phyloP scores from a whole-genome alignment of 2,113 vertebrate species.

The Neodon shergylaensis region DNA sequence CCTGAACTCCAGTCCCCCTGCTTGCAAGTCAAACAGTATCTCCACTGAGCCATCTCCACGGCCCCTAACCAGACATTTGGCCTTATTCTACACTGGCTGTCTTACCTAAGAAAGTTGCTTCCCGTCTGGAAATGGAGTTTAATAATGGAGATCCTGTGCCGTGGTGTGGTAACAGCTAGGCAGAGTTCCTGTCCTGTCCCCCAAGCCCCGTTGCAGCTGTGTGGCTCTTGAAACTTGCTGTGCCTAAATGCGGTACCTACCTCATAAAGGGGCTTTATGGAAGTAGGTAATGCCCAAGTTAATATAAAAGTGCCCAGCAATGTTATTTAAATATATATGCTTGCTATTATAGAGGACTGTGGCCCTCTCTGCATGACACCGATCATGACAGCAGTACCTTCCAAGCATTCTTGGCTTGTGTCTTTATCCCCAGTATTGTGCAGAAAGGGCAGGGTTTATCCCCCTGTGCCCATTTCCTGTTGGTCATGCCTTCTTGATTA shows the following conservation, averaged over 20 bases:
- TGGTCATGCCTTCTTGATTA: neutral
- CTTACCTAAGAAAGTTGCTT: neutral
- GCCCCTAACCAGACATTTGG: neutral
- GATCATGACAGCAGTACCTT: neutral
- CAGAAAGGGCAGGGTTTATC: neutral
- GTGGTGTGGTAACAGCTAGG: neutral
- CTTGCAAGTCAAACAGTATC: neutral
- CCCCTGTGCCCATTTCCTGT: neutral
- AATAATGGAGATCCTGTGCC: neutral
- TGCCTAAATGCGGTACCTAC: neutral
- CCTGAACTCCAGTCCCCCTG: neutral
- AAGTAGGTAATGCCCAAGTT: neutral
- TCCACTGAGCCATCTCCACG: neutral
- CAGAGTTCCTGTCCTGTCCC: neutral
- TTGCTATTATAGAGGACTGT: neutral
- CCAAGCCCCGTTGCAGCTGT: neutral
- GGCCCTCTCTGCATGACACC: neutral
- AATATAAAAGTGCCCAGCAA: neutral
- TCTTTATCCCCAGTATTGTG: neutral
- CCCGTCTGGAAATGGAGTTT: neutral
- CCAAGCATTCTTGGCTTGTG: neutral
- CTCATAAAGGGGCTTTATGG: neutral
- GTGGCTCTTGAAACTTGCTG: neutral
- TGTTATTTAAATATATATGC: neutral
- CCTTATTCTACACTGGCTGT: neutral